A percentile compares a stretch with the other conserved stretches of the same genome.
These are phyloP conservation scores for Lophura nycthemera DNA, from an alignment of 2,113 vertebrate species.

Conservation along the genomic window DNA sequence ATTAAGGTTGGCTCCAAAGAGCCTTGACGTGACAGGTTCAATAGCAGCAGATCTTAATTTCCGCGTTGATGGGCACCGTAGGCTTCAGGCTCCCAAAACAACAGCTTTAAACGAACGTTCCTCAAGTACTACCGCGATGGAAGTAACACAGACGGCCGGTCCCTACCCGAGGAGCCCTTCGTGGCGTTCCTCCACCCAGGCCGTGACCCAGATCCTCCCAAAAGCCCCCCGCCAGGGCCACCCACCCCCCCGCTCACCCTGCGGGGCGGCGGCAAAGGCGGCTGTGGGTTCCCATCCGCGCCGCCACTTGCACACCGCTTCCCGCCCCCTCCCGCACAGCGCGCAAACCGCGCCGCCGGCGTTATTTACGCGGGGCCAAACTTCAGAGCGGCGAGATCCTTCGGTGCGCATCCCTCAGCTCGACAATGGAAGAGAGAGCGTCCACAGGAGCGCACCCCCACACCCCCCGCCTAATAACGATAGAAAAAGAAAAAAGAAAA, in stretches of 20 bases:
- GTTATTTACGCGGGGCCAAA: not conserved
- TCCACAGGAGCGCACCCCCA: not conserved
- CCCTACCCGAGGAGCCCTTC: not conserved
- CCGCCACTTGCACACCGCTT: not conserved
- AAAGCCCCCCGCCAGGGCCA: not conserved
- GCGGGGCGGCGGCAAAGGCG: not conserved
- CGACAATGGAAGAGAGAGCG: rapidly evolving
- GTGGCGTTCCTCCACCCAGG: not conserved
- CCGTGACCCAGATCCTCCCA: not conserved
- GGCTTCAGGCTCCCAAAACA: not conserved
- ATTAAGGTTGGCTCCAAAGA: not conserved
- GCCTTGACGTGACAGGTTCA: not conserved
- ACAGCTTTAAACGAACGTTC: not conserved
- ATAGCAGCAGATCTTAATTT: not conserved
- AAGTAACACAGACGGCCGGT: not conserved
- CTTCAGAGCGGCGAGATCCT: not conserved
- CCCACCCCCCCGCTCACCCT: not conserved
- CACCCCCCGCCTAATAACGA: not conserved
- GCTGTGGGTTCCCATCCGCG: not conserved
- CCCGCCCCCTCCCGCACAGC: not conserved
- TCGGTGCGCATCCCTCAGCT: not conserved
- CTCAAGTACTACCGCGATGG: not conserved
- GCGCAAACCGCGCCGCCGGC: not conserved
- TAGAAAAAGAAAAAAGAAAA: no score
- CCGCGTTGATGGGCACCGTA: not conserved